Evolutionary conservation across 2,113 vertebrate genomes (phyloP), one percentile per base, ranked within the genome.

Genomic region (Lutjanus erythropterus): DNA sequence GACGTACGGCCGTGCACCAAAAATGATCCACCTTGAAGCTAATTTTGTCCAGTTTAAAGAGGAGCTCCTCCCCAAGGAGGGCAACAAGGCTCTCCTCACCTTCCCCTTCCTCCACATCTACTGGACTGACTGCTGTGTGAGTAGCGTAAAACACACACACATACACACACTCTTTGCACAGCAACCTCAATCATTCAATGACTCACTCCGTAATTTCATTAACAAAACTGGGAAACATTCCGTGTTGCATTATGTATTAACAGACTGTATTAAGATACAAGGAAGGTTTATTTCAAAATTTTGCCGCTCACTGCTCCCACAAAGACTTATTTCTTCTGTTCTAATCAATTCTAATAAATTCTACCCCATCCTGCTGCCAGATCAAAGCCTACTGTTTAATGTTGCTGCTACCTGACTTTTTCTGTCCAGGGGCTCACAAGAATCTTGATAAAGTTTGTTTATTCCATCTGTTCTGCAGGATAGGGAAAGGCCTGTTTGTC

Each of bases 21-120:
- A 98, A 95, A 99, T 99, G 98, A 99, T 99, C 91, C 97, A 99
- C 87, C 95, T 99, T n/a, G 98, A 99, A 88, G 99, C 98, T 65
- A 99, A 98, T 91, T 99, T 99, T 80, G 97, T 99, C 78, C 97
- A 98, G 82, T 99, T 98, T 91, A 99, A 99, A 93, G 98, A 99
- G 91, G 98, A 99, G 50, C 95, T 99, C 19, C 94, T 99, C 74
- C 98, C 98, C 33, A 99, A 97, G 92, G 98, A 99, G 46, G 97
- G 97, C 27, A 98, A 98, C 95, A 98, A 97, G 84, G 98, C 98
- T 3, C 96, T 99, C 52, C 95, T 99, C 70, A 99, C 98, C 14
- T 99, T 99, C 92, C 98, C 98, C 16, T 99, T 99, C 84, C 97
- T 99, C 44, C 98, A 99, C 86, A 96, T 99, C 85, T 99, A 98